A percentile compares a stretch with the other conserved stretches of the same genome.
These are phyloP conservation scores for Ophion obscuratus DNA, from an alignment of 2,888 invertebrate species.

Conservation along the genomic window DNA sequence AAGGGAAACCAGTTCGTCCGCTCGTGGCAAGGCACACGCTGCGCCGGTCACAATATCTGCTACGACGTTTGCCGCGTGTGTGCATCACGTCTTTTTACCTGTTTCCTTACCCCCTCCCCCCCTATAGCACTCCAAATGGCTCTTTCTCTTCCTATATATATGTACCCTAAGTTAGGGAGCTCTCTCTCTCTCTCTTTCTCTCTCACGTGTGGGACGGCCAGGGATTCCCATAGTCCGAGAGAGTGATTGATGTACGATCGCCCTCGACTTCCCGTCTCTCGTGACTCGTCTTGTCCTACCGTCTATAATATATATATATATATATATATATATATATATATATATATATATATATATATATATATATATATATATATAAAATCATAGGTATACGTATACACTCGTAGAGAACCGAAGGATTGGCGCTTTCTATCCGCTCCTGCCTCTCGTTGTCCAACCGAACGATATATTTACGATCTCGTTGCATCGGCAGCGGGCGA, in stretches of 20 bases:
- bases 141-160: neutral
- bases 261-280: conserved; percentile 61
- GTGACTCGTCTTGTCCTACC: conserved; percentile 42
- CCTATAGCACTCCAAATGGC: neutral
- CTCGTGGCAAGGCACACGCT: conserved; percentile 8
- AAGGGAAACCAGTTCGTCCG: conserved; percentile 42
- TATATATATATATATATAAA: neutral
- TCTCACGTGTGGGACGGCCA: conserved; percentile 35
- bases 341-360: conserved; percentile 5
- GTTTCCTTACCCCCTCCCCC: neutral
- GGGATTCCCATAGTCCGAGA: conserved; percentile 51
- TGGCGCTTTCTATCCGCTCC: conserved; percentile 52
- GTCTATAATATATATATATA: conserved; percentile 5
- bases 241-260: conserved; percentile 66
- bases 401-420: conserved; percentile 23
- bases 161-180: neutral
- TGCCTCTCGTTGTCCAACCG: conserved; percentile 58
- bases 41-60: conserved; percentile 46
- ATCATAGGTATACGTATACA: neutral
- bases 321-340: neutral
- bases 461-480: conserved; percentile 63
- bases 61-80: conserved; percentile 62
- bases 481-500: conserved; percentile 60
- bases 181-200: neutral
- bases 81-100: conserved; percentile 34